Conservation (phyloP, 2,888 invertebrate genomes). For the Phaonia tiefii region DNA sequence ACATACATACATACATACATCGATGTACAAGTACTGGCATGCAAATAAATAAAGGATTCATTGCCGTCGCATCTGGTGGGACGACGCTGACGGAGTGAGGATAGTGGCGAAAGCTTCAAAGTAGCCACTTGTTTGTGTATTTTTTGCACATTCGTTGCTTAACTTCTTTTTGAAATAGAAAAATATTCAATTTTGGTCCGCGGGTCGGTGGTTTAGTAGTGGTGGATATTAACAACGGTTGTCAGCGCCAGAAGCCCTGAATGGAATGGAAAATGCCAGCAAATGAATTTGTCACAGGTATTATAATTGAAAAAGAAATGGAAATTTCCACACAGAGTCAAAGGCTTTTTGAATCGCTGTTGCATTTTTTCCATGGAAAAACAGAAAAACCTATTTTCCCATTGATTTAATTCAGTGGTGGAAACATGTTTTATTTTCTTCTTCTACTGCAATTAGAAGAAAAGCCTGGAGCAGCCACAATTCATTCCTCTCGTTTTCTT, state of each 20-base stretch:
- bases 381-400: constrained; percentile 17
- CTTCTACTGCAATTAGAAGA: background rate
- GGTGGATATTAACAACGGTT: constrained; percentile 57
- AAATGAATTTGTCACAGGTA: constrained; percentile 54
- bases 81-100: background rate
- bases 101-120: constrained; percentile 2
- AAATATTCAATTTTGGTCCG: constrained; percentile 1
- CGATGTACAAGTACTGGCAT: background rate
- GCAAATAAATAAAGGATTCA: background rate
- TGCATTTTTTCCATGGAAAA: background rate
- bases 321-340: constrained; percentile 43
- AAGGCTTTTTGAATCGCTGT: constrained; percentile 31
- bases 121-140: constrained; percentile 15
- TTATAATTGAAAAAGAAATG: constrained; percentile 63
- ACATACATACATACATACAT: background rate
- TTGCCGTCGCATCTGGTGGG: background rate
- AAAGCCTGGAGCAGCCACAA: background rate
- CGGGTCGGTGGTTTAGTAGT: background rate
- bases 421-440: constrained; percentile 13
- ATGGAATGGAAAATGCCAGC: constrained; percentile 35
- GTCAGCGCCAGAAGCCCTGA: constrained; percentile 58
- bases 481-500: too few relatives aligned
- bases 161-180: constrained; percentile 26
- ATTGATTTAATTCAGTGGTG: constrained; percentile 38
- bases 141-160: constrained; percentile 9